Base-by-base conservation (phyloP, 2,888 invertebrate genomes). In the Acronicta leporina region DNA sequence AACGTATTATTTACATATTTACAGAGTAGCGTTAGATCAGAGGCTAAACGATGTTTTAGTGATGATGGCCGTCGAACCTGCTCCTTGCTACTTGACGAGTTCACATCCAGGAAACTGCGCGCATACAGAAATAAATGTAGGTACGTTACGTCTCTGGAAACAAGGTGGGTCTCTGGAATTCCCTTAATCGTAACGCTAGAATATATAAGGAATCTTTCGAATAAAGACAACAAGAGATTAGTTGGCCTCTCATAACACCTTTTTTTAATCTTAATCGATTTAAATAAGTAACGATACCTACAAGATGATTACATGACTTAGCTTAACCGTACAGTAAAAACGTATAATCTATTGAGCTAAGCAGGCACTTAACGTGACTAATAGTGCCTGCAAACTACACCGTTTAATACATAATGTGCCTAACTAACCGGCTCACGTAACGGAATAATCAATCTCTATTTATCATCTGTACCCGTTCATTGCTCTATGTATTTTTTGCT, bases 401-500 rank as follows among this genome's bases (percentile, higher is more conserved):
- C 46, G 35, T 75, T 65, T 68, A 62, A 38, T 47, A 42, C 9
- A 13, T 40, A 61, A 27, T 13, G 16, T 61, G n/a, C n/a, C n/a
- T n/a, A 43, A 27, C 50, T 45, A 49, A 42, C 20, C 16, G 13
- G n/a, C 9, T 27, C 20, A 13, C 38, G 44, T 63, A 72, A 72
- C 69, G 69, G 69, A 42, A 41, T 48, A n/a, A 64, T 73, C 50
- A 53, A 69, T 75, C 61, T 20, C 61, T 41, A 20, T 38, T 30
- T 33, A 43, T 13, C 58, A 54, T 65, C 58, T 68, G 61, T 33
- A 45, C 33, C 43, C 57, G 68, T 71, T 67, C 71, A 59, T 65
- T 70, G 58, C 76, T 76, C 68, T 73, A 44, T 59, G 9, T 20
- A 20, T 57, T 65, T 65, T 75, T 62, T 56, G 42, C 25, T 6